Conservation (phyloP, 2,888 invertebrate species). For the Phyllotreta striolata region DNA sequence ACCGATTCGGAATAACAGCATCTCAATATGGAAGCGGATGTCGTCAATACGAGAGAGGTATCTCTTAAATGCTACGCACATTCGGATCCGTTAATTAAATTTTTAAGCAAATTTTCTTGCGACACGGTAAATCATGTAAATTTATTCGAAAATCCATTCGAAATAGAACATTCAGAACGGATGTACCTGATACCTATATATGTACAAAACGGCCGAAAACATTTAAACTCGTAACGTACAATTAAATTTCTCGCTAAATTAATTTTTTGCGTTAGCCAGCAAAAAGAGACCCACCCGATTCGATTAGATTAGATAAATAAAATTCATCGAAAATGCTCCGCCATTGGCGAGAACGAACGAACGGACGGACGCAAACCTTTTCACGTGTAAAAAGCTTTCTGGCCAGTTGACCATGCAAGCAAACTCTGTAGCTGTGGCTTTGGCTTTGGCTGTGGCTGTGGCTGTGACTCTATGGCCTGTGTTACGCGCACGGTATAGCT, state of each 20-base stretch:
- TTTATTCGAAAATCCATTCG: too few species aligned
- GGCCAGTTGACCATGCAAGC: constrained; percentile 48
- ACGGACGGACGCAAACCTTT: constrained; percentile 37
- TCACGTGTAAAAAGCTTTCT: constrained; percentile 50
- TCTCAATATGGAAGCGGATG: constrained; percentile 17
- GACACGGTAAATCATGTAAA: neutral
- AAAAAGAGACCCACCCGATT: too few species aligned
- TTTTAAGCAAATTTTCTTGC: constrained; percentile 8
- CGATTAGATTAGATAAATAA: neutral
- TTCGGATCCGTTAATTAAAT: constrained; percentile 5
- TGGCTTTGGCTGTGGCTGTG: too few species aligned
- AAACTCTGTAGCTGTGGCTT: too few species aligned
- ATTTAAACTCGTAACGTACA: too few species aligned
- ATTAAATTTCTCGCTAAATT: too few species aligned
- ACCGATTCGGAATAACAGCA: constrained; percentile 2
- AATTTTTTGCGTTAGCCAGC: too few species aligned
- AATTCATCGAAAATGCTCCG: constrained; percentile 15
- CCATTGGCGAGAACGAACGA: constrained; percentile 25
- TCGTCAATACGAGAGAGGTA: neutral
- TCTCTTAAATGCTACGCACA: too few species aligned
- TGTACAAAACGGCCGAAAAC: too few species aligned
- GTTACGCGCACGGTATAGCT: constrained; percentile 28
- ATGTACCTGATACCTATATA: too few species aligned
- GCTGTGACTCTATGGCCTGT: constrained; percentile 31
- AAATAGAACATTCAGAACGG: too few species aligned